Base-by-base conservation (phyloP, 2,113 vertebrate genomes). In the Donacobius atricapilla region DNA sequence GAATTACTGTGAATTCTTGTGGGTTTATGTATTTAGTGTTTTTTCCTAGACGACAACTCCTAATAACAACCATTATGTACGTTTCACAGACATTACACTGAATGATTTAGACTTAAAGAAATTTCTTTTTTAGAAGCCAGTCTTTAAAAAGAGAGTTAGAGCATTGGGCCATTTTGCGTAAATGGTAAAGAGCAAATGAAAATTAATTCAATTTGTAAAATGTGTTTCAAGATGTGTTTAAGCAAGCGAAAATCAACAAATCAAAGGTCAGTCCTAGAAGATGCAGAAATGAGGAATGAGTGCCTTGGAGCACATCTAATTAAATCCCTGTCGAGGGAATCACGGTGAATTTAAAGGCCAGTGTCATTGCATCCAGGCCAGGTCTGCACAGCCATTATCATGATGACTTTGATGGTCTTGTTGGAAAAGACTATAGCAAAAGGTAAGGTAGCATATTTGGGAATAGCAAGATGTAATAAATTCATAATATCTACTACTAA, bases 181-280 rank as follows among this genome's bases (percentile, higher is more conserved):
- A 94, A 70, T 48, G 35, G 39, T 50, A 53, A 93, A 89, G 31
- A 50, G 61, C 72, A 77, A 96, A 85, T 77, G 70, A 75, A 93
- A 94, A 95, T 90, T 80, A 94, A 96, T 95, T 92, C 57, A 35
- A 40, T 87, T 94, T 80, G 76, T 79, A 89, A 87, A 95, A 71
- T 83, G 83, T 44, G 50, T 93, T 93, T 75, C 30, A 47, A 61
- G 39, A 75, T 82, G 79, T 88, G 79, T 83, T 94, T 92, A 87
- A 95, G 91, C 89, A 72, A 95, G 76, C 0, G 0, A 90, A 90
- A 94, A 90, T 77, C 93, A 87, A 88, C 89, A 96, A 91, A 88
- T 65, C 82, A 89, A 71, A 94, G 94, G 90, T 90, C 76, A 69
- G 30, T 82, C 48, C 82, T 69, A 63, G 57, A 66, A 92, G 70